A percentile compares a stretch with the other conserved stretches of the same genome.
These are phyloP conservation scores for Percopsis omiscomaycus DNA, from an alignment of 2,797 vertebrate species.

Conservation along the genomic window DNA sequence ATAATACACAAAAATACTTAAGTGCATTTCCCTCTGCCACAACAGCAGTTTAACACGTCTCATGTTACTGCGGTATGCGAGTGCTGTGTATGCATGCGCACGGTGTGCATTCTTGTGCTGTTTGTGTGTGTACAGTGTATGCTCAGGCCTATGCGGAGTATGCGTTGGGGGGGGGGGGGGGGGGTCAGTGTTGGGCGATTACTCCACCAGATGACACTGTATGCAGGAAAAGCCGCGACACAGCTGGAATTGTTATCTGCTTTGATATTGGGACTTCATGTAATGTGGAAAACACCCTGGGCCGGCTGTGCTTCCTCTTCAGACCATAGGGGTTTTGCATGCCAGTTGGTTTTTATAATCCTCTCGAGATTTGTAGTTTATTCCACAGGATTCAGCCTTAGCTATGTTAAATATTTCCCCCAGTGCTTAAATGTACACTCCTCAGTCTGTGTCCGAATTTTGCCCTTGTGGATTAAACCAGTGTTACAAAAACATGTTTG, in stretches of 20 bases:
- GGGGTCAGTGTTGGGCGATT: constrained; percentile 43
- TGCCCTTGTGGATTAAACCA: not conserved
- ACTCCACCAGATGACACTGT: constrained; percentile 77
- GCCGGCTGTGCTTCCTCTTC: constrained; percentile 71
- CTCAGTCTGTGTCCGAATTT: not conserved
- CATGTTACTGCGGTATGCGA: not conserved
- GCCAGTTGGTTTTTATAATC: constrained; percentile 73
- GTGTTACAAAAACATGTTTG: too few species aligned
- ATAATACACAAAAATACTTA: too few species aligned
- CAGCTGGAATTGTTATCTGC: constrained; percentile 81
- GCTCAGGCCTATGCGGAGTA: constrained; percentile 1
- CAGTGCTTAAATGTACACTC: constrained; percentile 16
- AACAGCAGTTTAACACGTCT: too few species aligned
- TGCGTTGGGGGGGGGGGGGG: not conserved
- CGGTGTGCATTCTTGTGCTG: constrained; percentile 30
- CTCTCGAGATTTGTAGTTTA: constrained; percentile 65
- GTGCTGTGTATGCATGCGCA: constrained; percentile 7
- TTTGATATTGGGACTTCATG: constrained; percentile 75
- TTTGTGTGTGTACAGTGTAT: constrained; percentile 15
- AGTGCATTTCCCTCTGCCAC: too few species aligned
- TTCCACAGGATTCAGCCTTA: constrained; percentile 65
- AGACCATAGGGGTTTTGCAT: constrained; percentile 69
- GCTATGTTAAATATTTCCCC: constrained; percentile 69
- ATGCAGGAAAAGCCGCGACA: constrained; percentile 61
- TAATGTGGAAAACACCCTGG: constrained; percentile 78